Evolutionary conservation across 1,140 invertebrate species (phyloP).

Genomic region (Heliconius nattereri): DNA sequence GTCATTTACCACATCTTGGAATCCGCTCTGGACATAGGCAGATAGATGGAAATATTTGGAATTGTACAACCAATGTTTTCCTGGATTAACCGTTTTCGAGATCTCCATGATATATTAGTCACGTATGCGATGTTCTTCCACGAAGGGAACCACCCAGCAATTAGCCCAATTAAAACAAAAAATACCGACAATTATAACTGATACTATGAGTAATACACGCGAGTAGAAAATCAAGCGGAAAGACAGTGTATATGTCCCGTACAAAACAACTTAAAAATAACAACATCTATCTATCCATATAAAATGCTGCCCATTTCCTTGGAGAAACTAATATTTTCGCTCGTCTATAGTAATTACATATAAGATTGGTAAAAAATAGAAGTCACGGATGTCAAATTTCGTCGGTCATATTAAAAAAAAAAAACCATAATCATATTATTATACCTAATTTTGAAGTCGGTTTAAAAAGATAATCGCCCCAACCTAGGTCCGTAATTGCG

Average conservation of each 20-base stretch:
- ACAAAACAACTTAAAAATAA: slow-evolving; percentile 31
- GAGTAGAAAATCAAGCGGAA: slow-evolving; percentile 30
- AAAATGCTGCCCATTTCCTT: slow-evolving; percentile 41
- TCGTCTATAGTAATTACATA: slow-evolving; percentile 53
- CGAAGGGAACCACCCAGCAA: slow-evolving; percentile 62
- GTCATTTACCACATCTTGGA: slow-evolving; percentile 31
- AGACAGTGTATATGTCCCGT: slow-evolving; percentile 16
- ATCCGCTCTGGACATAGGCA: slow-evolving; percentile 6
- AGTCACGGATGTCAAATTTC: slow-evolving; percentile 68
- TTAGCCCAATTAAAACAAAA: slow-evolving; percentile 66
- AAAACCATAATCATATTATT: slow-evolving; percentile 78
- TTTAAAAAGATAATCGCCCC: slow-evolving; percentile 69
- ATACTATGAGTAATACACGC: slow-evolving; percentile 43
- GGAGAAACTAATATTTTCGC: slow-evolving; percentile 34
- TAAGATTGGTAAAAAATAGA: slow-evolving; percentile 57
- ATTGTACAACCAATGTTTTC: slow-evolving; percentile 37
- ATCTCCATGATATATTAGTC: slow-evolving; percentile 27
- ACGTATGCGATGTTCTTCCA: slow-evolving; percentile 45
- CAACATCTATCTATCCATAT: background rate
- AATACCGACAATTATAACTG: slow-evolving; percentile 40
- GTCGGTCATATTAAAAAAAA: slow-evolving; percentile 72
- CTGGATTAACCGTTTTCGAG: slow-evolving; percentile 33
- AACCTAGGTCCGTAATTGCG: slow-evolving; percentile 56
- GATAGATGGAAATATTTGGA: slow-evolving; percentile 33
- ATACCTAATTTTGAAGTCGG: slow-evolving; percentile 74